phyloP scores from a whole-genome alignment of 2,888 invertebrate species.

The Andricus quercusramuli region DNA sequence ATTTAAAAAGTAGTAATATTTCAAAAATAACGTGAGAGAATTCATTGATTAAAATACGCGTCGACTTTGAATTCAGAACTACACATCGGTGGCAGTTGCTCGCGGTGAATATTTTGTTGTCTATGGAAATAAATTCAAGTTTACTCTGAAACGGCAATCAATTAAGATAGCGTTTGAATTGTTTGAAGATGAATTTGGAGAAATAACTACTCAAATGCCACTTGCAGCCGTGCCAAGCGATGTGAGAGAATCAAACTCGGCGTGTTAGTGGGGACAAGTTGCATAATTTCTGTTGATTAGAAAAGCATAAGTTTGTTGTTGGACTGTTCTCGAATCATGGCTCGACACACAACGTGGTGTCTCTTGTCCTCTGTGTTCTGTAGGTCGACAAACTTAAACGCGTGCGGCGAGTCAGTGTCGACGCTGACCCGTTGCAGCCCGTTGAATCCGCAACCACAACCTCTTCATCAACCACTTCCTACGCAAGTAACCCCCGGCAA shows the following conservation, averaged over 20 bases:
- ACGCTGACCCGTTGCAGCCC: constrained; percentile 79
- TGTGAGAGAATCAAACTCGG: constrained; percentile 43
- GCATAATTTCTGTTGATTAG: constrained; percentile 47
- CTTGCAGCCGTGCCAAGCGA: neutral
- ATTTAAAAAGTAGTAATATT: constrained; percentile 1
- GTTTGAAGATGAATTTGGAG: neutral
- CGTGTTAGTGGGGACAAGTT: constrained; percentile 40
- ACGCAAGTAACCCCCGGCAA: constrained; percentile 78
- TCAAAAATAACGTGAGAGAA: constrained; percentile 36
- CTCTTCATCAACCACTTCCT: constrained; percentile 77
- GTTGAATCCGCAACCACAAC: constrained; percentile 78
- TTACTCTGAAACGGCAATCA: neutral
- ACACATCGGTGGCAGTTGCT: constrained; percentile 1
- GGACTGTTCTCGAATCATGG: constrained; percentile 56
- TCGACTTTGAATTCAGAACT: constrained; percentile 18
- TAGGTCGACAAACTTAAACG: constrained; percentile 79
- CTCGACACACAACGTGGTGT: constrained; percentile 72
- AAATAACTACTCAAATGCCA: neutral
- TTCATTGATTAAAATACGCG: neutral
- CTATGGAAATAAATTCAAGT: neutral
- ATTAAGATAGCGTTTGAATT: neutral
- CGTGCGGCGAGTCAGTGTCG: constrained; percentile 79
- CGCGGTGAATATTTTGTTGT: neutral
- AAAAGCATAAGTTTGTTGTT: constrained; percentile 56
- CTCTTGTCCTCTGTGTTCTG: constrained; percentile 77